These are phyloP conservation scores for Agriotes lineatus DNA, from an alignment of 2,888 invertebrate species.

Conservation along the genomic window DNA sequence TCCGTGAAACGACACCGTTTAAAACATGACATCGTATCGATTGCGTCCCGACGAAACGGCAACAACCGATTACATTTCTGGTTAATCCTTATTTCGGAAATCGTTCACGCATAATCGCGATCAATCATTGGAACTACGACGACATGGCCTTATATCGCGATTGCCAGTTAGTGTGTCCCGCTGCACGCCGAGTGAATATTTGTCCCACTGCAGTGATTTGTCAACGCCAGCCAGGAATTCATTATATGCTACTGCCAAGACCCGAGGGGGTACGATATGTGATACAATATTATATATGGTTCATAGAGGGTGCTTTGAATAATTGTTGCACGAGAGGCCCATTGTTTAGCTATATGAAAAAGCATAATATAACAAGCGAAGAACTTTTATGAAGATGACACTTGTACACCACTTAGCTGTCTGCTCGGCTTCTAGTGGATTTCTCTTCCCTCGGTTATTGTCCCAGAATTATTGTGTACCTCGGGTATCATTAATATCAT, in stretches of 20 bases:
- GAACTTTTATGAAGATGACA: constrained; percentile 38
- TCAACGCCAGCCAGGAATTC: constrained; percentile 64
- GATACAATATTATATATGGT: constrained; percentile 54
- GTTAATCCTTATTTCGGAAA: constrained; percentile 38
- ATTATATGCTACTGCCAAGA: constrained; percentile 53
- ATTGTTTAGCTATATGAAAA: constrained; percentile 41
- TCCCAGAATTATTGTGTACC: background rate
- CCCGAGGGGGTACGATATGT: constrained; percentile 53
- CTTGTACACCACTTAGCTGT: constrained; percentile 37
- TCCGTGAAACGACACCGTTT: constrained; percentile 29
- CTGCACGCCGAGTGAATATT: constrained; percentile 52
- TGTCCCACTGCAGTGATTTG: constrained; percentile 63
- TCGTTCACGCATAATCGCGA: constrained; percentile 49
- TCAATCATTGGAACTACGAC: constrained; percentile 56
- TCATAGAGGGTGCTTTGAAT: constrained; percentile 54
- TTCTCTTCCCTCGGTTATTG: constrained; percentile 5
- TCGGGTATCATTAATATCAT: constrained; percentile 7
- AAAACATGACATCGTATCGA: constrained; percentile 33
- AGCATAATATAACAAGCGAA: constrained; percentile 37
- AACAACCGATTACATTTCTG: constrained; percentile 38
- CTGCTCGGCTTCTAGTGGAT: constrained; percentile 29
- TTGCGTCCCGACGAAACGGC: constrained; percentile 30
- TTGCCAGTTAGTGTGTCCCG: constrained; percentile 52
- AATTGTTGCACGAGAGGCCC: constrained; percentile 48
- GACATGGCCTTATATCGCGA: constrained; percentile 55